Percentiles rank a stretch among this genome's conserved stretches.
Conservation (phyloP, 2,797 vertebrate species). For the Huso huso region DNA sequence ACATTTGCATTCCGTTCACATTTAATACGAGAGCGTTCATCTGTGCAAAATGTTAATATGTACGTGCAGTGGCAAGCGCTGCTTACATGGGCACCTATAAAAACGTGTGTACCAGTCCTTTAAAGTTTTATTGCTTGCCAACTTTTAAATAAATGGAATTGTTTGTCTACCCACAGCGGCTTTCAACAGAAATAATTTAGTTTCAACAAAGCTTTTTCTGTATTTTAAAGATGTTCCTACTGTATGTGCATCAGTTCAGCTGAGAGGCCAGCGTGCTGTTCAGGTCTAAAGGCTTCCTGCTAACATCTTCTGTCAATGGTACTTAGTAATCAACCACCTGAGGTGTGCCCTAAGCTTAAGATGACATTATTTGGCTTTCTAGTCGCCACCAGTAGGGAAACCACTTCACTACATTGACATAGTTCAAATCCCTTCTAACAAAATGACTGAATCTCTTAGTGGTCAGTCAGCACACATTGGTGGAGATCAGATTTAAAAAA, state of each 20-base stretch:
- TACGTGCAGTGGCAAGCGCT: too few relatives aligned
- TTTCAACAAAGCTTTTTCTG: too few relatives aligned
- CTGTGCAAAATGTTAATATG: too few relatives aligned
- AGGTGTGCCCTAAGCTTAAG: neutral
- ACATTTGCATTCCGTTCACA: too few relatives aligned
- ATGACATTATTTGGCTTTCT: conserved; percentile 4
- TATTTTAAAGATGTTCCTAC: too few relatives aligned
- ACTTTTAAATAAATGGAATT: too few relatives aligned
- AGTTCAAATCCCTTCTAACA: neutral
- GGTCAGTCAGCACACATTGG: neutral
- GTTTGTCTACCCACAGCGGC: too few relatives aligned
- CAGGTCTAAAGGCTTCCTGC: neutral
- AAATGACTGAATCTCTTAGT: neutral
- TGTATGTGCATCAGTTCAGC: neutral
- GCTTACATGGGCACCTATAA: too few relatives aligned
- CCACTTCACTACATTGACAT: neutral
- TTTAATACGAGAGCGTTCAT: too few relatives aligned
- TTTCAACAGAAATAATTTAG: too few relatives aligned
- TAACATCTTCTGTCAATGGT: conserved; percentile 2
- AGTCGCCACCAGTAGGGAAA: neutral
- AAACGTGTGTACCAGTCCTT: too few relatives aligned
- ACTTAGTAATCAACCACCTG: conserved; percentile 4
- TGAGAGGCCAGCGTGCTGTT: neutral
- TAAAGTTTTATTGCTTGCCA: too few relatives aligned
- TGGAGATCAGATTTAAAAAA: neutral